Conservation (phyloP, 1,140 invertebrate species). For the Drosophila setifemur region DNA sequence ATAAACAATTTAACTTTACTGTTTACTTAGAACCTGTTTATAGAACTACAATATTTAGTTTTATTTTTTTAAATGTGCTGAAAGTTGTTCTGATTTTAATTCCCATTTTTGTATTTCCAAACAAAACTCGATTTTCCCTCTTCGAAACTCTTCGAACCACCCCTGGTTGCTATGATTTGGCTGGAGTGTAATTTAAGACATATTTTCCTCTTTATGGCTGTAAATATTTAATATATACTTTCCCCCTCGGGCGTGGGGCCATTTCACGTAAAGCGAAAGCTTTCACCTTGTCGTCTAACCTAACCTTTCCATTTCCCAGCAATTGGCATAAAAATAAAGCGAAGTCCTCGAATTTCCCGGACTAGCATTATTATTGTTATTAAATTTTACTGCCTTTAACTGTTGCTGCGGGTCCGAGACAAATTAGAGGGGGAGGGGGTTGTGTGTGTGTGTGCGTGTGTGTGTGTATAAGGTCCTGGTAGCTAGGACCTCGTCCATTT, state of each 20-base stretch:
- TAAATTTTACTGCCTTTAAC: slow-evolving; percentile 76
- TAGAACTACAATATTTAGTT: no score
- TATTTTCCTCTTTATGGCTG: slow-evolving; percentile 56
- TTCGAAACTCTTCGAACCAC: background rate
- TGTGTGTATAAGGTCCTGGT: background rate
- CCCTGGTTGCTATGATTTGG: slow-evolving; percentile 8
- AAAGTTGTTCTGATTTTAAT: no score
- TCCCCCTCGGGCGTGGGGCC: slow-evolving; percentile 3
- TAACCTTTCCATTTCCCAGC: slow-evolving; percentile 1
- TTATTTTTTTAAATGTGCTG: no score
- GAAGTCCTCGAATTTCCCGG: slow-evolving; percentile 51
- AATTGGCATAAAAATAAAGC: slow-evolving; percentile 64
- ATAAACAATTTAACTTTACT: no score
- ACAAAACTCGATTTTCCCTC: no score
- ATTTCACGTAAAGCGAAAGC: slow-evolving; percentile 67
- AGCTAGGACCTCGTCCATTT: slow-evolving; percentile 28
- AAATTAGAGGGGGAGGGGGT: slow-evolving; percentile 25
- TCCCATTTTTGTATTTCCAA: no score
- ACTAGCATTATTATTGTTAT: slow-evolving; percentile 75
- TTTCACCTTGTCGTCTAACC: slow-evolving; percentile 5
- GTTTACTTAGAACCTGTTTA: no score
- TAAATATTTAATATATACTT: slow-evolving; percentile 75
- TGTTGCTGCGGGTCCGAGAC: slow-evolving; percentile 61
- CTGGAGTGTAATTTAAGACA: slow-evolving; percentile 61
- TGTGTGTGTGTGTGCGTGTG: background rate